phyloP scores from a whole-genome alignment of 2,888 invertebrate genomes.

The Lumbricus terrestris region DNA sequence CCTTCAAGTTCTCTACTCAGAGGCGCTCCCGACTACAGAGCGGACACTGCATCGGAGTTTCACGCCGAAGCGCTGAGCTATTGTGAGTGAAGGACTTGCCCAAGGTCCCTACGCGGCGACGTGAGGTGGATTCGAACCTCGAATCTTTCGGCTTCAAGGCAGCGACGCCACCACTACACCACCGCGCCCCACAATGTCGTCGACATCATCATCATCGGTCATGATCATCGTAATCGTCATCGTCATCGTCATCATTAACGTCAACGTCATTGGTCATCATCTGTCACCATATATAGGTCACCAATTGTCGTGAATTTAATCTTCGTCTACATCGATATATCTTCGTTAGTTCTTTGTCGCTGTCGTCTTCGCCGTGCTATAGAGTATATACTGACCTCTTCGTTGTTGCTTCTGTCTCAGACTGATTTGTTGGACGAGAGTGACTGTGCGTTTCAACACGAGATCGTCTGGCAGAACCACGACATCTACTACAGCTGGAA shows the following conservation, averaged over 20 bases:
- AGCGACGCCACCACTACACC: no score
- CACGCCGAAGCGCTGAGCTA: no score
- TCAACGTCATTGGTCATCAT: slow-evolving; percentile 26
- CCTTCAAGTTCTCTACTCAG: no score
- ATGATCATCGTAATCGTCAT: slow-evolving; percentile 25
- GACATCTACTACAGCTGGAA: slow-evolving; percentile 34
- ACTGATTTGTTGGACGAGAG: slow-evolving; percentile 4
- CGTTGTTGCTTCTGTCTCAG: background rate
- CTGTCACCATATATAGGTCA: slow-evolving; percentile 25
- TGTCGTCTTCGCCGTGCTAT: slow-evolving; percentile 33
- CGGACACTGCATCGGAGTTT: no score
- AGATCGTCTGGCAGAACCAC: slow-evolving; percentile 20
- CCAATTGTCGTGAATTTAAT: slow-evolving; percentile 33
- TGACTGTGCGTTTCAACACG: slow-evolving; percentile 26
- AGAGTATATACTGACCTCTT: no score
- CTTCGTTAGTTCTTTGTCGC: slow-evolving; percentile 33
- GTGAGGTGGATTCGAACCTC: no score
- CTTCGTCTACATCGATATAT: slow-evolving; percentile 32
- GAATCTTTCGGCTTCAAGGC: no score
- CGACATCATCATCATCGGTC: slow-evolving; percentile 9
- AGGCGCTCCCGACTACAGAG: no score
- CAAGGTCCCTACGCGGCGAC: no score
- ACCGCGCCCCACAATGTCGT: no score
- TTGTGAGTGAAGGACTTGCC: no score
- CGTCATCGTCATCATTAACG: slow-evolving; percentile 25